phyloP scores from a whole-genome alignment of 2,888 invertebrate species.

The Cataglyphis altisquamis region DNA sequence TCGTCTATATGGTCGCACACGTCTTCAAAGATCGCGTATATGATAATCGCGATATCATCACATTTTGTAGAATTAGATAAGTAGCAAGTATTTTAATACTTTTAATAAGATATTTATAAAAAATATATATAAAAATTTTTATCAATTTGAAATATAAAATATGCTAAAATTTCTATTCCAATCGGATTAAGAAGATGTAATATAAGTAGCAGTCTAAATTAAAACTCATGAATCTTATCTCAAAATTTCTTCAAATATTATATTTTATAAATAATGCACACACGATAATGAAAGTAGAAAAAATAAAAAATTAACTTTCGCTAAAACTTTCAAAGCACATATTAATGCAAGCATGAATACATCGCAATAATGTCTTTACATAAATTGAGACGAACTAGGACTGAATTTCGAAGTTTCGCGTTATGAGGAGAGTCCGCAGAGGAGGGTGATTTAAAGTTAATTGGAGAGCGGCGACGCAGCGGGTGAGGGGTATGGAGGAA shows the following conservation, averaged over 20 bases:
- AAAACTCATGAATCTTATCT: not conserved
- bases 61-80: not conserved
- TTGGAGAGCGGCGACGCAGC: conserved; percentile 70
- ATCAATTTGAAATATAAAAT: not conserved
- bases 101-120: not conserved
- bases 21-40: not conserved
- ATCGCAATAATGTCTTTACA: conserved; percentile 29
- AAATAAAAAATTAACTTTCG: not conserved
- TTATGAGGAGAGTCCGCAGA: conserved; percentile 63
- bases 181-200: not conserved
- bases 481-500: conserved; percentile 69
- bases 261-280: not conserved
- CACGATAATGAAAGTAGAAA: not conserved
- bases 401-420: conserved; percentile 68
- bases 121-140: not conserved
- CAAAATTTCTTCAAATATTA: not conserved
- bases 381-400: conserved; percentile 51
- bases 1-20: conserved; percentile 40
- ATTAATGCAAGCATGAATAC: conserved; percentile 28
- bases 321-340: not conserved
- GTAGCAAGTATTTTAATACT: not conserved
- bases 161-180: not conserved
- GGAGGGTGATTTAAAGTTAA: conserved; percentile 78
- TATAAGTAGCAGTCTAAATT: not conserved
- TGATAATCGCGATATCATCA: not conserved